These are phyloP conservation scores for Phyllostomus discolor DNA, from an alignment of 2,113 vertebrate species.

Conservation along the genomic window DNA sequence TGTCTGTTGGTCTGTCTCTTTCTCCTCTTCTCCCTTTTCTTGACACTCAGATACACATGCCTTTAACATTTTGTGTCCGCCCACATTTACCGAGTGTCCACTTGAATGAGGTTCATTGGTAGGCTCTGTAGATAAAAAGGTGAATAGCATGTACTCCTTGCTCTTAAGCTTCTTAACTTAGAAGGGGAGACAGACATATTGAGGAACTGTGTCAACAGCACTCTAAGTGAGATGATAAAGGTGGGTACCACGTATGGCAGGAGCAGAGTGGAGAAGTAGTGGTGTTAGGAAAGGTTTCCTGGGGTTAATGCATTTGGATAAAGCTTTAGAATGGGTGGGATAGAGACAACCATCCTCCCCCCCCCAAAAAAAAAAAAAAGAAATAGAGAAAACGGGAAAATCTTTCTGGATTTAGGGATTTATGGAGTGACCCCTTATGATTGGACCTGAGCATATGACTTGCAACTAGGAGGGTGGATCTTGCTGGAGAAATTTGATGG, in stretches of 20 bases:
- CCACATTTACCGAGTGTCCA: neutral
- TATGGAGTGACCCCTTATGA: neutral
- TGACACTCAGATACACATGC: neutral
- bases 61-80: neutral
- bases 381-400: neutral
- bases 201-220: neutral
- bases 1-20: neutral
- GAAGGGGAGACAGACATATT: neutral
- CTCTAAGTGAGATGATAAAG: neutral
- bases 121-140: neutral
- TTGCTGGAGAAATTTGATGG: neutral
- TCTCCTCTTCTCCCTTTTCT: neutral
- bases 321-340: neutral
- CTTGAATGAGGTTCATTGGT: neutral
- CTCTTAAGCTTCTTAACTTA: neutral
- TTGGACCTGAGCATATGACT: neutral
- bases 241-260: neutral
- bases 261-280: neutral
- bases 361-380: no score
- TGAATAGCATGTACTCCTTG: neutral
- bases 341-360: neutral
- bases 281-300: neutral
- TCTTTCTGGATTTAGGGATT: neutral
- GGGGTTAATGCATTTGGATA: neutral
- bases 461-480: neutral